A percentile compares a stretch with the other conserved stretches of the same genome.
Evolutionary conservation across 2,797 vertebrate species (phyloP).

Genomic region (Echiichthys vipera): DNA sequence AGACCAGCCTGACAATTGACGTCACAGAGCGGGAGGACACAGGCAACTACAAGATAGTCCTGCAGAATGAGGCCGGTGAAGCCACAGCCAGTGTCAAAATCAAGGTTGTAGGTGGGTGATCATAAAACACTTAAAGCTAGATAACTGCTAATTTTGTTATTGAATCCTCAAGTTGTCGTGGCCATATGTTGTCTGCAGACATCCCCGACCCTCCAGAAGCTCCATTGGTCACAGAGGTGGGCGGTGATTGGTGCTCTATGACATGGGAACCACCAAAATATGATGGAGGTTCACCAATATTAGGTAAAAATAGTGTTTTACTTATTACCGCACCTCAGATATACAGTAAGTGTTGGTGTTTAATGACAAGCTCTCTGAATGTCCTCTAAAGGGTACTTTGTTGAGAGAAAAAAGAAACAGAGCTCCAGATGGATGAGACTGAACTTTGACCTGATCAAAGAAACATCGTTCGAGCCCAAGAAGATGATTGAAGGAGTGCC

Average conservation of each 20-base stretch:
- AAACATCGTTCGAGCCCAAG: constrained; percentile 95
- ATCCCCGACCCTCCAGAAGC: constrained; percentile 94
- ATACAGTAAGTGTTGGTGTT: neutral
- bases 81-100: constrained; percentile 92
- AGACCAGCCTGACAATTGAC: constrained; percentile 95
- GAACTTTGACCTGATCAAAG: constrained; percentile 98
- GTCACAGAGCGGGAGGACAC: constrained; percentile 93
- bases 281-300: constrained; percentile 93
- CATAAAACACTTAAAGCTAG: neutral
- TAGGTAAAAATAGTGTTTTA: constrained; percentile 82
- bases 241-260: constrained; percentile 98
- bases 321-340: neutral
- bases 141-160: neutral
- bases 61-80: constrained; percentile 98
- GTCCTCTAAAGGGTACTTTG: constrained; percentile 89
- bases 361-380: neutral
- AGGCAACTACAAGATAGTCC: constrained; percentile 92
- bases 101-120: constrained; percentile 95
- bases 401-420: constrained; percentile 99
- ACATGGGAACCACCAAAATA: constrained; percentile 94
- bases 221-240: constrained; percentile 91
- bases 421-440: constrained; percentile 99
- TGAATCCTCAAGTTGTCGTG: neutral
- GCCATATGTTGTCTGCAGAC: constrained; percentile 79
- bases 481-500: constrained; percentile 99